phyloP scores from a whole-genome alignment of 1,140 invertebrate genomes.

The Carposina sasakii region DNA sequence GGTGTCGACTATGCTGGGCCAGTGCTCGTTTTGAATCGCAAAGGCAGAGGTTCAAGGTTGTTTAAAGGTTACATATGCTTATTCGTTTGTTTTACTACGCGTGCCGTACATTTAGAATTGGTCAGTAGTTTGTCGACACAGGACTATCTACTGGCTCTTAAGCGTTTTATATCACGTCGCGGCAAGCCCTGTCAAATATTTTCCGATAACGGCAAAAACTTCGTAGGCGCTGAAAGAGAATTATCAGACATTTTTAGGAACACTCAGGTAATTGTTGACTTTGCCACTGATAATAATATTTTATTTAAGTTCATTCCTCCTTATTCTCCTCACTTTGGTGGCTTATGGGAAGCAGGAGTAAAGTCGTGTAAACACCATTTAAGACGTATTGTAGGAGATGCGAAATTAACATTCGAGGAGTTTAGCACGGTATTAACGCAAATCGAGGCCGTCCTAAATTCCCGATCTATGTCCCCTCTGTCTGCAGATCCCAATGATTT shows the following conservation, averaged over 20 bases:
- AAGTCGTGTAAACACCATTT: conserved; percentile 2
- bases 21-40: conserved; percentile 9
- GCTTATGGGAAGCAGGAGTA: not conserved
- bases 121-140: conserved; percentile 11
- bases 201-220: conserved; percentile 21
- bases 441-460: conserved; percentile 24
- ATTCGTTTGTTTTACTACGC: conserved; percentile 10
- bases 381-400: conserved; percentile 5
- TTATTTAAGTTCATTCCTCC: conserved; percentile 4
- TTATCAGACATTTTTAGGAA: not conserved
- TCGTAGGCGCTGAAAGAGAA: not conserved
- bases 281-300: not conserved
- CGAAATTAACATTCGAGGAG: conserved; percentile 12
- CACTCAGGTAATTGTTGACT: not conserved
- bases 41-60: conserved; percentile 11
- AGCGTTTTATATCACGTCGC: conserved; percentile 21
- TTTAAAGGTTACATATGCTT: conserved; percentile 16
- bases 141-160: conserved; percentile 14
- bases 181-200: conserved; percentile 13
- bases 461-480: conserved; percentile 1
- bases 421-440: conserved; percentile 22
- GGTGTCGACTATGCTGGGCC: conserved; percentile 31
- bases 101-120: conserved; percentile 6
- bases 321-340: not conserved
- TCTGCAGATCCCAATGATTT: conserved; percentile 5